Evolutionary conservation across 2,113 vertebrate genomes (phyloP).

Genomic region (Coracopsis vasa): DNA sequence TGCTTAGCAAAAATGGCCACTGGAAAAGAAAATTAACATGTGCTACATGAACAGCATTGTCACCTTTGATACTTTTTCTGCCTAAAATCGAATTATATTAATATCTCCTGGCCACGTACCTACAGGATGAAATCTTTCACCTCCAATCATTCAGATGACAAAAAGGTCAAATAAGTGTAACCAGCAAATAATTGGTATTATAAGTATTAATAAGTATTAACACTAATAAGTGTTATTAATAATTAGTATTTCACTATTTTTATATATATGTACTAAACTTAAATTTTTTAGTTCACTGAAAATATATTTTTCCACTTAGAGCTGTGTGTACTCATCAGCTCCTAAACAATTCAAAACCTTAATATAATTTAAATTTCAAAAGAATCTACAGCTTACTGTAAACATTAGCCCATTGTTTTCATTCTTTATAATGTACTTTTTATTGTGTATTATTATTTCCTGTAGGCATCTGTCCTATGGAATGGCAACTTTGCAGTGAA

Average conservation of each 20-base stretch:
- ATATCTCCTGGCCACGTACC: not conserved
- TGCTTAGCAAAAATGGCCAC: not conserved
- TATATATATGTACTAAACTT: not conserved
- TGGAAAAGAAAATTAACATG: not conserved
- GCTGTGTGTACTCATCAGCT: not conserved
- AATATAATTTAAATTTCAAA: not conserved
- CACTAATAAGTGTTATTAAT: not conserved
- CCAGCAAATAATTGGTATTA: not conserved
- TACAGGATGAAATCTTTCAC: not conserved
- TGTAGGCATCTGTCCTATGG: not conserved
- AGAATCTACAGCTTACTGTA: not conserved
- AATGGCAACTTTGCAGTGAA: not conserved
- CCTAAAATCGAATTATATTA: not conserved
- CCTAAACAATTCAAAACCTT: not conserved
- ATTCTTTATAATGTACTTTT: not conserved
- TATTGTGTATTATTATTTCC: not conserved
- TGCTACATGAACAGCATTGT: not conserved
- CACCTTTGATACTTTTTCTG: not conserved
- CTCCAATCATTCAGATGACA: not conserved
- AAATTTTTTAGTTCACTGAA: not conserved
- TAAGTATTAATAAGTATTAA: not conserved
- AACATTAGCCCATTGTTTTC: not conserved
- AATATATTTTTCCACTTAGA: not conserved
- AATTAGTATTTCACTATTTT: not conserved
- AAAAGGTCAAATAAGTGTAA: not conserved